Evolutionary conservation across 1,140 invertebrate genomes (phyloP).

Genomic region (Wiebesia pumilae): DNA sequence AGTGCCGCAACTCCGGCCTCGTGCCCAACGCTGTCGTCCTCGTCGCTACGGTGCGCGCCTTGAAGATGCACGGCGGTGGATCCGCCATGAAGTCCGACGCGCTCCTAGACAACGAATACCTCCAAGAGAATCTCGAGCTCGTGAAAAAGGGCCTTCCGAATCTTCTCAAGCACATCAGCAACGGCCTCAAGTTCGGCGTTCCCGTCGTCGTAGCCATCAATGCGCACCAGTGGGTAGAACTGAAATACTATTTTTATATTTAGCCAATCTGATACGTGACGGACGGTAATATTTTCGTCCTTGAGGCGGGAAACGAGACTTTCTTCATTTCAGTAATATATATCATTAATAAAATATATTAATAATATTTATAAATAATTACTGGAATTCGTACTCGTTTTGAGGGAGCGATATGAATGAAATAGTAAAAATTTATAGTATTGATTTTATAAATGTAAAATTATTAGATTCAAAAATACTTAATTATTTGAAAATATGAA

Average conservation of each 20-base stretch:
- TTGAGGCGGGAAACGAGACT: no score
- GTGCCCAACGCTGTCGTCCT: conserved; percentile 94
- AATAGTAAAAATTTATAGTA: no score
- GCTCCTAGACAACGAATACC: conserved; percentile 89
- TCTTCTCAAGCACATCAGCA: conserved; percentile 94
- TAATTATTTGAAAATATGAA: no score
- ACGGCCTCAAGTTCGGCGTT: conserved; percentile 91
- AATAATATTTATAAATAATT: no score
- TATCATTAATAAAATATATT: no score
- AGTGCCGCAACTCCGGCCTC: conserved; percentile 92
- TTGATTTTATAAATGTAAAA: no score
- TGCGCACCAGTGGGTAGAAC: conserved; percentile 81
- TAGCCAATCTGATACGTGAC: no score
- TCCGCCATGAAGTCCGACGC: conserved; percentile 89
- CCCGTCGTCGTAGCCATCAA: conserved; percentile 98
- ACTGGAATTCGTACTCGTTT: no score
- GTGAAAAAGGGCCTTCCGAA: conserved; percentile 92
- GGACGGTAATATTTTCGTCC: no score
- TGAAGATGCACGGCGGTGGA: conserved; percentile 99
- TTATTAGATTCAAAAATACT: no score
- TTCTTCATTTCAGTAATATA: no score
- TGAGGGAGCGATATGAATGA: no score
- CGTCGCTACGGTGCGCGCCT: conserved; percentile 93
- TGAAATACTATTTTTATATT: background rate
- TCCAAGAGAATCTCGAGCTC: conserved; percentile 92